Evolutionary conservation across 1,140 invertebrate genomes (phyloP).

Genomic region (Sesamia nonagrioides): DNA sequence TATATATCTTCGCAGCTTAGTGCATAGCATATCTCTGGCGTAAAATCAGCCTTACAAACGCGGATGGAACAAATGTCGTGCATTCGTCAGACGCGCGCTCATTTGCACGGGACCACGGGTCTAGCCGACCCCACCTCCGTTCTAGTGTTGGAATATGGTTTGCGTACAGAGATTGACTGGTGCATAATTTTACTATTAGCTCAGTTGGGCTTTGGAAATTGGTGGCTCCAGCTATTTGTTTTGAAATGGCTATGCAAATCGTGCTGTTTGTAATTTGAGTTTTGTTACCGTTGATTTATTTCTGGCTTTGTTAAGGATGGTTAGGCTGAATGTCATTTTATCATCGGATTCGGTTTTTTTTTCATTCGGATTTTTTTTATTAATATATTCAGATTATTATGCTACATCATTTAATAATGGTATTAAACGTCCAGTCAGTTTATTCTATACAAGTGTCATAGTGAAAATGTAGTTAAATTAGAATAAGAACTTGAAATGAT

Average conservation of each 20-base stretch:
- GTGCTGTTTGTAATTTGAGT: not conserved
- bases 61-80: constrained; percentile 67
- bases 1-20: no score
- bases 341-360: no score
- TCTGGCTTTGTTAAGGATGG: not conserved
- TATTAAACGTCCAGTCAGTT: no score
- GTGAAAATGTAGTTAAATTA: no score
- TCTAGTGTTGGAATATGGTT: constrained; percentile 50
- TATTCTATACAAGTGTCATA: no score
- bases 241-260: not conserved
- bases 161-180: constrained; percentile 26
- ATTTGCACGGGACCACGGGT: constrained; percentile 63
- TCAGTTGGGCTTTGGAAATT: not conserved
- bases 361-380: no score
- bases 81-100: constrained; percentile 66
- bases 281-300: not conserved
- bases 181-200: constrained; percentile 29
- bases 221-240: not conserved
- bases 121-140: constrained; percentile 48
- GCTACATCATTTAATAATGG: no score
- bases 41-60: no score
- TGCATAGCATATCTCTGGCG: no score
- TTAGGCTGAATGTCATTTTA: not conserved
- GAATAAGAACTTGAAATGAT: no score
- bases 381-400: no score